A percentile compares a stretch with the other conserved stretches of the same genome.
Evolutionary conservation across 2,797 vertebrate genomes (phyloP).

Genomic region (Chelon auratus): DNA sequence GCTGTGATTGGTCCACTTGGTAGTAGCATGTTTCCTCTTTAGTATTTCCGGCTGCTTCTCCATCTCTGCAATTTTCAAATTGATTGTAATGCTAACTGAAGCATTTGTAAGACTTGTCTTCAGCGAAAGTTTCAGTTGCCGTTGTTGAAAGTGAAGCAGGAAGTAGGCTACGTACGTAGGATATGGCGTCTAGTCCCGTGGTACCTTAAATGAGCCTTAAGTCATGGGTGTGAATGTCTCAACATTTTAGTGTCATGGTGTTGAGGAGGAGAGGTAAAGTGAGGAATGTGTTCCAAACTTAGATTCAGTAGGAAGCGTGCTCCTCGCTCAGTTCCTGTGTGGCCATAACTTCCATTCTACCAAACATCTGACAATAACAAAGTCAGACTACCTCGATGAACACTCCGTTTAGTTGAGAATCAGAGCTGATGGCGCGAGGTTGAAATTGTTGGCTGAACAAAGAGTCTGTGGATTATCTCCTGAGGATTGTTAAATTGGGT

Average conservation of each 20-base stretch:
- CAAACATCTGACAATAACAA: constrained; percentile 27
- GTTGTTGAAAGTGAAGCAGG: too few species aligned
- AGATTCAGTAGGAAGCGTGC: too few species aligned
- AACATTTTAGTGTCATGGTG: not conserved
- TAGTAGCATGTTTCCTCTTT: too few species aligned
- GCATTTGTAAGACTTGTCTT: too few species aligned
- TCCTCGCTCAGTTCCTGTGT: constrained; percentile 1
- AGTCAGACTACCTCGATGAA: constrained; percentile 44
- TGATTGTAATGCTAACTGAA: too few species aligned
- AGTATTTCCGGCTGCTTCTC: too few species aligned
- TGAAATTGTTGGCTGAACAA: constrained; percentile 45
- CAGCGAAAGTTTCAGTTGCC: too few species aligned
- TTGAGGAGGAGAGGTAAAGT: not conserved
- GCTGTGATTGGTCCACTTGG: too few species aligned
- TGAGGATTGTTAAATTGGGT: constrained; percentile 72
- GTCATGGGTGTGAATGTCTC: not conserved
- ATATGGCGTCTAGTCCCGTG: too few species aligned
- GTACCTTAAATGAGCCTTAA: too few species aligned
- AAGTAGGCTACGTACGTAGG: too few species aligned
- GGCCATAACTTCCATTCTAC: constrained; percentile 22
- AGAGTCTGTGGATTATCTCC: constrained; percentile 57
- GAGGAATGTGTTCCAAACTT: not conserved
- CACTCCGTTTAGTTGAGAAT: constrained; percentile 60
- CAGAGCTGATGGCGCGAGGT: constrained; percentile 48
- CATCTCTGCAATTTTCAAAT: too few species aligned